Evolutionary conservation across 1,140 invertebrate genomes (phyloP), one percentile per base, ranked within the genome.

Genomic region (Odontomachus brunneus): DNA sequence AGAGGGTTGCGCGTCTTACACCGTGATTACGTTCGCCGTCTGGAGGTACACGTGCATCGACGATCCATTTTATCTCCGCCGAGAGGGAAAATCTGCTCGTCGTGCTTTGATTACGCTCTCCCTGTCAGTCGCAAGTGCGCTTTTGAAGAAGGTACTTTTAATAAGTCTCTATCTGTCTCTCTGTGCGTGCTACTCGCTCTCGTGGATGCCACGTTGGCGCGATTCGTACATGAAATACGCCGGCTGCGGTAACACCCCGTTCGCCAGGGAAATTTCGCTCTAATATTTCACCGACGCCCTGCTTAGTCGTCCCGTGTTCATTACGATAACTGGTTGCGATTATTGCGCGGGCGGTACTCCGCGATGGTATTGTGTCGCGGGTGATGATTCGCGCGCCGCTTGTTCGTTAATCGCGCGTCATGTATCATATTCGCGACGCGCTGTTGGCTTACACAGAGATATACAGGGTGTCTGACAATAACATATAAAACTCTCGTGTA

Each of bases 71-170:
- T 57, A 57, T 17, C 22, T 65, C 19, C 15, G 51, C n/a, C 22
- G 33, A 26, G 63, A 33, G 15, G 51, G 14, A 80, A 71, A 71
- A 57, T 71, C 14, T 59, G 44, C 29, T 5, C 49, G 17, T 7
- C 33, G 22, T 19, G 75, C 63, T 71, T 69, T 80, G 75, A 80
- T 80, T 80, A 80, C 33, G 26, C 26, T 57, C 26, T 57, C 14
- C 60, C 51, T 44, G 55, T 83, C 55, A 60, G 62, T 69, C 44
- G 53, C 62, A 69, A 83, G 82, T 80, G 65, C 49, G 19, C 75
- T 84, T 84, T 84, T 67, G 24, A 84, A 22, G 17, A 17, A n/a
- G n/a, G 57, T 11, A 84, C 82, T 69, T 80, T 83, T 78, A 74
- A 82, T 82, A 66, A 76, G 63, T 59, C 12, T 24, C 19, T 44